These are phyloP conservation scores for Tyria jacobaeae DNA, from an alignment of 2,888 invertebrate genomes.

Conservation along the genomic window DNA sequence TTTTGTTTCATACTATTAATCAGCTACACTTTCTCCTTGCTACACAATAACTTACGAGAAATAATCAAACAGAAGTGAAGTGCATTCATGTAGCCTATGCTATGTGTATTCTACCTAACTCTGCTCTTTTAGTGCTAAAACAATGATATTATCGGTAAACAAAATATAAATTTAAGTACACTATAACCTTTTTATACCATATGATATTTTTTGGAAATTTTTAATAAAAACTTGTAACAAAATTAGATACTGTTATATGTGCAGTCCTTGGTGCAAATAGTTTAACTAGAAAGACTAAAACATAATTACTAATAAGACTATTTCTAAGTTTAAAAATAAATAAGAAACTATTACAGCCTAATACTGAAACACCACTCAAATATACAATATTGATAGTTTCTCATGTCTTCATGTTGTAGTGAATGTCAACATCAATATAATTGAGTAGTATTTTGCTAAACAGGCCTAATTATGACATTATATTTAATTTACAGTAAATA, in stretches of 20 bases:
- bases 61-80: slow-evolving; percentile 47
- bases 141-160: slow-evolving; percentile 40
- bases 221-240: slow-evolving; percentile 18
- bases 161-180: slow-evolving; percentile 62
- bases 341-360: slow-evolving; percentile 45
- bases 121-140: slow-evolving; percentile 59
- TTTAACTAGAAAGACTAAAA: slow-evolving; percentile 39
- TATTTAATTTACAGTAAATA: slow-evolving; percentile 38
- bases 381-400: neutral
- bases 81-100: slow-evolving; percentile 47
- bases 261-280: slow-evolving; percentile 43
- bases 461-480: slow-evolving; percentile 32
- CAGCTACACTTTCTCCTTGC: neutral
- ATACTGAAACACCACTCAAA: slow-evolving; percentile 1
- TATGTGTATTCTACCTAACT: slow-evolving; percentile 50
- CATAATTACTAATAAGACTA: slow-evolving; percentile 43
- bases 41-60: neutral
- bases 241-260: slow-evolving; percentile 31
- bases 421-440: neutral
- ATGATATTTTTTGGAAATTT: slow-evolving; percentile 26
- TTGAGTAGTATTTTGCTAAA: neutral
- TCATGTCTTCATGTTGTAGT: neutral
- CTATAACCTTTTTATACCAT: slow-evolving; percentile 33
- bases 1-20: neutral
- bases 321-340: slow-evolving; percentile 55